phyloP scores from a whole-genome alignment of 2,888 invertebrate genomes.

The Agonopterix alstromeriana region DNA sequence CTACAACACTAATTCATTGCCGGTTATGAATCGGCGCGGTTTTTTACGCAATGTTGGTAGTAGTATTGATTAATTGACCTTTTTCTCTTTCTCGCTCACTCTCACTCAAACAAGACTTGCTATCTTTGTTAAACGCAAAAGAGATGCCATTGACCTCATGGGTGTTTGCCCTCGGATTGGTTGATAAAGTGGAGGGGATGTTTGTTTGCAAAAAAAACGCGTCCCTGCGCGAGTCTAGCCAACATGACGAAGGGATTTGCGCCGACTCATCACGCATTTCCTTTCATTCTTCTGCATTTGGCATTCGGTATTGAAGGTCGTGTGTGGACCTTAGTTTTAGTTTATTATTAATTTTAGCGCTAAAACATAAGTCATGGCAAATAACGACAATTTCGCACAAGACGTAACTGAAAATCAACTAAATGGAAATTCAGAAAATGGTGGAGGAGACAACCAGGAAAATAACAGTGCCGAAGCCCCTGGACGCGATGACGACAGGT shows the following conservation, averaged over 20 bases:
- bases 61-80: conserved; percentile 34
- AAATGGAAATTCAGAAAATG: conserved; percentile 78
- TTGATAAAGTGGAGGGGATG: conserved; percentile 24
- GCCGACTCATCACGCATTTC: conserved; percentile 53
- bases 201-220: conserved; percentile 34
- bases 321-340: conserved; percentile 64
- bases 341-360: conserved; percentile 75
- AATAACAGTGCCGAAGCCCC: conserved; percentile 86
- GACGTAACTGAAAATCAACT: conserved; percentile 84
- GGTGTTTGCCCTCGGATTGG: conserved; percentile 42
- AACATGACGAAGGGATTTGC: conserved; percentile 46
- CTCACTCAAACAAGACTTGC: conserved; percentile 7
- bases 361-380: conserved; percentile 78
- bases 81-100: conserved; percentile 26
- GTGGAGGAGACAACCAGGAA: conserved; percentile 82
- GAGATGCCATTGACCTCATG: conserved; percentile 57
- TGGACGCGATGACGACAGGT: conserved; percentile 90
- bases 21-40: conserved; percentile 25
- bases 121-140: conserved; percentile 29
- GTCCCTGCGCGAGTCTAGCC: conserved; percentile 32
- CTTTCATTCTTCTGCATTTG: conserved; percentile 71
- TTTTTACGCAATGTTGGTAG: conserved; percentile 35
- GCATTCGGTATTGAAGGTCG: conserved; percentile 72
- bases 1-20: conserved; percentile 2
- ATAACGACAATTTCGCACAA: conserved; percentile 88